Conservation (phyloP, 2,113 vertebrate species). For the Mesembrinibis cayennensis region DNA sequence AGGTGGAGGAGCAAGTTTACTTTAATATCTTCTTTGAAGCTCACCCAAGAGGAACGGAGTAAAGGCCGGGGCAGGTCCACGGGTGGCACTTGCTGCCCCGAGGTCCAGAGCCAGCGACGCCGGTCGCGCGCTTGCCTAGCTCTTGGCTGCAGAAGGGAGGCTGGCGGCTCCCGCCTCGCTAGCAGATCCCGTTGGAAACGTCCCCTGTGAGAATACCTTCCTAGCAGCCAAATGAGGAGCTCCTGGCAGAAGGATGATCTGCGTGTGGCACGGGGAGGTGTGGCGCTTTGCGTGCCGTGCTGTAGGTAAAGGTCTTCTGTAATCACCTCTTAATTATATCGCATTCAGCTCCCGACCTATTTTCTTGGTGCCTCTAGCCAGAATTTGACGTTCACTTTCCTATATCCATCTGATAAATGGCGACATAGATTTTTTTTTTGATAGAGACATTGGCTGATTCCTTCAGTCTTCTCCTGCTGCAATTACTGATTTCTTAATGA, state of each 20-base stretch:
- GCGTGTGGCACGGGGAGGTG: not conserved
- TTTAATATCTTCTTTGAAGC: not conserved
- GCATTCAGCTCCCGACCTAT: not conserved
- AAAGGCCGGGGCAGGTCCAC: not conserved
- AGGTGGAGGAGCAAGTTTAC: not conserved
- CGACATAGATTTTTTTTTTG: not conserved
- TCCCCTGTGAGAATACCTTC: not conserved
- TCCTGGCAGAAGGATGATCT: not conserved
- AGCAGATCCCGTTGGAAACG: not conserved
- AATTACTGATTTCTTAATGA: slow-evolving; percentile 25
- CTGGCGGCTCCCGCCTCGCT: fast-evolving
- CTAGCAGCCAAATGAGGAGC: not conserved
- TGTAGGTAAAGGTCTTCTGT: slow-evolving; percentile 9
- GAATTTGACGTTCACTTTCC: not conserved
- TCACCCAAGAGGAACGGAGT: not conserved
- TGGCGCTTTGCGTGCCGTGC: fast-evolving
- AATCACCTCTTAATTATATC: slow-evolving; percentile 5
- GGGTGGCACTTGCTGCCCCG: not conserved
- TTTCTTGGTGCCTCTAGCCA: not conserved
- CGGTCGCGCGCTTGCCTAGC: fast-evolving
- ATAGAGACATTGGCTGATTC: not conserved
- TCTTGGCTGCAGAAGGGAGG: not conserved
- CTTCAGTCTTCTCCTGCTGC: slow-evolving; percentile 21
- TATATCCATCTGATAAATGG: not conserved
- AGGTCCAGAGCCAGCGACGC: not conserved